Base-by-base conservation (phyloP, 2,113 vertebrate species). In the Nerophis ophidion region DNA sequence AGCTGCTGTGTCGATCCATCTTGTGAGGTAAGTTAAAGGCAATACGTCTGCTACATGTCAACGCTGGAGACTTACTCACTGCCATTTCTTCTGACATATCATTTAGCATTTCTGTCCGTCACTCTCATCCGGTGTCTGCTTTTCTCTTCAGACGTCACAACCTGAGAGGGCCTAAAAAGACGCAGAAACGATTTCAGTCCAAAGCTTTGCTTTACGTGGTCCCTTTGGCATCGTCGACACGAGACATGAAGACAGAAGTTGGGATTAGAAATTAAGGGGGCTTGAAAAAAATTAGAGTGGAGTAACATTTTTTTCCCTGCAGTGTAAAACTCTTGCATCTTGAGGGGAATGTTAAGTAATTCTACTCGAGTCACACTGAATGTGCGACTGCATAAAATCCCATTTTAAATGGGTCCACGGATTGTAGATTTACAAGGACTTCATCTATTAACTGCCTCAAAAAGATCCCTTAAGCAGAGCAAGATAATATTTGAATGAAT, bases 11-110 rank as follows among this genome's bases (percentile, higher is more conserved):
- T 78, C 81, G 48, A 85, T 88, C 72, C 69, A 67, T 88, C 87
- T 87, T 87, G 66, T 86, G 87, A 88, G 82, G 83, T 84, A 80
- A 84, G 83, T 75, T 70, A 71, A 73, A 79, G 77, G 74, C 72
- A 70, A 33, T 66, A 44, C 67, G 49, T 63, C 65, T 44, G 2
- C 51, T 70, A 60, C 66, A 59, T 68, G 74, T 62, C 65, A 50
- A 36, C 55, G 60, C 60, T 42, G 46, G 33, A 54, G 36, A 56
- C 61, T 47, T 57, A 17, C 60, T 53, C 47, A 53, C 47, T 11
- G 19, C 26, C 68, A 54, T 55, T 45, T 45, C 46, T n/a, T 10
- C 4, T 0, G 51, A 55, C 57, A 53, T 55, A 55, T 55, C 35
- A 38, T 40, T 55, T 55, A 16, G 36, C 69, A 55, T 72, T 69